These are phyloP conservation scores for Beris morrisii DNA, from an alignment of 2,888 invertebrate species.

Conservation along the genomic window DNA sequence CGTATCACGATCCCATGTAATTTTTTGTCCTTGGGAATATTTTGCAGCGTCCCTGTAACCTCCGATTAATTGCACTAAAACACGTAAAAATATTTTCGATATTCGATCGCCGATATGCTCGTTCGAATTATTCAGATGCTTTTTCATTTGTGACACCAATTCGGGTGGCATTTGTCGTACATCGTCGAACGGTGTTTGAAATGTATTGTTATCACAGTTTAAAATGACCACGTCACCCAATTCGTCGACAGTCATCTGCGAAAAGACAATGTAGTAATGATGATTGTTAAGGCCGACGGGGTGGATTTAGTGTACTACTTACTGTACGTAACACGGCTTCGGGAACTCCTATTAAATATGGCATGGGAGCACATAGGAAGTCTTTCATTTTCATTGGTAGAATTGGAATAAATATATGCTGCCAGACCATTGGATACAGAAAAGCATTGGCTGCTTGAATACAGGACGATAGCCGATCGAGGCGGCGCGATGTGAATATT, in stretches of 20 bases:
- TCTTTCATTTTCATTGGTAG: conserved; percentile 86
- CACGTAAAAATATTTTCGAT: conserved; percentile 84
- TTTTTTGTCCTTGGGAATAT: conserved; percentile 70
- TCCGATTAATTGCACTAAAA: conserved; percentile 91
- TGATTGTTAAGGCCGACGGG: conserved; percentile 21
- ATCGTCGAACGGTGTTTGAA: conserved; percentile 89
- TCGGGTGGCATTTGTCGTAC: conserved; percentile 85
- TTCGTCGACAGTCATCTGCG: conserved; percentile 69
- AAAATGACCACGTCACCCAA: conserved; percentile 93
- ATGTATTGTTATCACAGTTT: conserved; percentile 87
- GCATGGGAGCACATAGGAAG: conserved; percentile 94
- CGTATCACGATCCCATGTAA: conserved; percentile 83
- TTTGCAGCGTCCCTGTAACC: conserved; percentile 90
- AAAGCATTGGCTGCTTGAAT: conserved; percentile 93
- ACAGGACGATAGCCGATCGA: conserved; percentile 88
- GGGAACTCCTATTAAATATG: conserved; percentile 95
- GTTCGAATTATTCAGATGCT: conserved; percentile 56
- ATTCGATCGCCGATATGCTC: conserved; percentile 87
- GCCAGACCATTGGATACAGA: conserved; percentile 98
- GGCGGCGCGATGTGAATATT: conserved; percentile 85
- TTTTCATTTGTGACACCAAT: conserved; percentile 67
- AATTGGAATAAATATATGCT: conserved; percentile 96
- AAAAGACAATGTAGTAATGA: conserved; percentile 7
- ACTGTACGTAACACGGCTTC: conserved; percentile 68
- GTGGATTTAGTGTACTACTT: conserved; percentile 58